phyloP scores from a whole-genome alignment of 2,888 invertebrate genomes.

The Graphium colonna region DNA sequence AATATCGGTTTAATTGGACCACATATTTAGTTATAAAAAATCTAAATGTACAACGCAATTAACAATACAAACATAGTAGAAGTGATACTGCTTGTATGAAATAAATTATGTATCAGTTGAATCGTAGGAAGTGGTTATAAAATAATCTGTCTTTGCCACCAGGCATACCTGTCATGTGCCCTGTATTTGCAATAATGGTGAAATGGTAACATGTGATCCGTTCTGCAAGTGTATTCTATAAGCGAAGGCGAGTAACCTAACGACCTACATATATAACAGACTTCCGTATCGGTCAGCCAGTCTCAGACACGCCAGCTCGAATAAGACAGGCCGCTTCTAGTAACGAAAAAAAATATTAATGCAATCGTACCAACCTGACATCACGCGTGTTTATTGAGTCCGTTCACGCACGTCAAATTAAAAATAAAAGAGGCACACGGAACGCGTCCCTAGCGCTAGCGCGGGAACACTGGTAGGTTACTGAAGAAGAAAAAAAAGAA shows the following conservation, averaged over 20 bases:
- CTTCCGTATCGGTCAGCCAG: slow-evolving; percentile 9
- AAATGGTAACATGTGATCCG: not conserved
- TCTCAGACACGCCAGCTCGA: not conserved
- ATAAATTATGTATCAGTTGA: slow-evolving; percentile 1
- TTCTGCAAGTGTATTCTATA: not conserved
- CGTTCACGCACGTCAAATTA: slow-evolving; percentile 39
- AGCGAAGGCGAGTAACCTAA: slow-evolving; percentile 11
- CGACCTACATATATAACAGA: slow-evolving; percentile 7
- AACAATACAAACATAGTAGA: not conserved
- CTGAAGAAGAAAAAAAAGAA: slow-evolving; percentile 28
- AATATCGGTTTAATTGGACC: not conserved
- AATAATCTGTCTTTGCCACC: not conserved
- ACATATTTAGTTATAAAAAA: not conserved
- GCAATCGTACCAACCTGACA: slow-evolving; percentile 52
- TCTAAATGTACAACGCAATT: not conserved
- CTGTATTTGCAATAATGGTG: slow-evolving; percentile 11
- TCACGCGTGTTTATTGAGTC: slow-evolving; percentile 40
- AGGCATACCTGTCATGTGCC: not conserved
- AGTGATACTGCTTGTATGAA: not conserved
- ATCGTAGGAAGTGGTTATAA: not conserved
- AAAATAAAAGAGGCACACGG: slow-evolving; percentile 51
- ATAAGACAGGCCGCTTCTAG: not conserved
- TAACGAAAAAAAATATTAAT: slow-evolving; percentile 26
- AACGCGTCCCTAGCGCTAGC: slow-evolving; percentile 44
- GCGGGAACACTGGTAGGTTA: slow-evolving; percentile 40